Percentiles rank a stretch among this genome's conserved stretches.
Evolutionary conservation across 2,113 vertebrate species (phyloP).

Genomic region (Pelusios castaneus): DNA sequence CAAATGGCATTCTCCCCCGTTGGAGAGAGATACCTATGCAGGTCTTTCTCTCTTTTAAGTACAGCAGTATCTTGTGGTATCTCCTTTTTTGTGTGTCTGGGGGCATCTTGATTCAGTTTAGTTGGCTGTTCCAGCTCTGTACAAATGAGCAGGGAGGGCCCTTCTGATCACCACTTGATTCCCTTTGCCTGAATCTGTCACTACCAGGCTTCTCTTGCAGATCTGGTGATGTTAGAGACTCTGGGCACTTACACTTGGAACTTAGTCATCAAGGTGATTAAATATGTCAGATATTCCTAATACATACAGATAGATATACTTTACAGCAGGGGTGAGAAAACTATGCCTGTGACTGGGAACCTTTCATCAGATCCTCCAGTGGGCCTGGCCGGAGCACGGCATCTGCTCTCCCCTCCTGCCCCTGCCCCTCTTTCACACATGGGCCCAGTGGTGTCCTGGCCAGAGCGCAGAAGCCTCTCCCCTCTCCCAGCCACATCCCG

Average conservation of each 20-base stretch:
- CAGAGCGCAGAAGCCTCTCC: too few species aligned
- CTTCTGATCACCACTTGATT: rapidly evolving
- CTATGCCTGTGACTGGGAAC: too few species aligned
- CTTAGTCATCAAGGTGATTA: not conserved
- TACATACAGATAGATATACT: not conserved
- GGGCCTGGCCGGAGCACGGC: too few species aligned
- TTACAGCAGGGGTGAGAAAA: not conserved
- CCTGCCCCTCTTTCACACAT: too few species aligned
- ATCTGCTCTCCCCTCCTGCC: too few species aligned
- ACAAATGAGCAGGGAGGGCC: not conserved
- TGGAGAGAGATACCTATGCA: not conserved
- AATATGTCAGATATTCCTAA: not conserved
- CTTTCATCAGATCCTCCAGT: too few species aligned
- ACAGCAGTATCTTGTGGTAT: not conserved
- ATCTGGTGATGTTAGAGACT: rapidly evolving
- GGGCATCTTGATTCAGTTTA: not conserved
- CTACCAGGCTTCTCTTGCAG: not conserved
- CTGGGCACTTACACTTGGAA: not conserved
- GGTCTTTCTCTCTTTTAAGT: not conserved
- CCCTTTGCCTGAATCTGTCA: not conserved
- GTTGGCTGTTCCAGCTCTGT: rapidly evolving
- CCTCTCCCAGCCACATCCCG: too few species aligned
- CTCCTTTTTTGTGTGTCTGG: not conserved
- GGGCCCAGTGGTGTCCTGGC: too few species aligned
- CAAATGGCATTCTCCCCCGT: not conserved